Base-by-base conservation (phyloP, 2,888 invertebrate genomes). In the Mesoligia furuncula region DNA sequence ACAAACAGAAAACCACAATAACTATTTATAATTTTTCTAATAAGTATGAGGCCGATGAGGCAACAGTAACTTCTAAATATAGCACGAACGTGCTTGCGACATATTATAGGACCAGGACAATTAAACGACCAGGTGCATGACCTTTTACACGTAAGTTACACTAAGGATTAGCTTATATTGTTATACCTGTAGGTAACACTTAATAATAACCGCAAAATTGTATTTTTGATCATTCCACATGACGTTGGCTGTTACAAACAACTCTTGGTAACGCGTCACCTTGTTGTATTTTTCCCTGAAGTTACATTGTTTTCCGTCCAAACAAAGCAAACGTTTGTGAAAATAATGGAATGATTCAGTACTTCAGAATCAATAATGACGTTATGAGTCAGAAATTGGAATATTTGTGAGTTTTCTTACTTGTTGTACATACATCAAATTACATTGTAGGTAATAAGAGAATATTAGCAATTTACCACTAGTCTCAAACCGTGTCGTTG, bases 341-440 rank as follows among this genome's bases (percentile, higher is more conserved):
- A 80, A 74, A 74, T 80, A 84, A 70, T 13, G 54, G 61, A n/a
- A 70, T 84, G 80, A 80, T 74, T 82, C 66, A 82, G 57, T 62
- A 66, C 74, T 62, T 57, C 66, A 57, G 42, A 57, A 69, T 73
- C 68, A 73, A 79, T 70, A 51, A 54, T 81, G 11, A 54, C 24
- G 11, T 54, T n/a, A 54, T 54, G 67, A 39, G 59, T 81, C 81
- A 80, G 39, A 61, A 48, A 9, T 67, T 57, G 31, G 13, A 57
- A 73, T 57, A 70, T 62, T 42, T 42, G 27, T 57, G 59, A 69
- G 51, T 36, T 77, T 76, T 70, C 70, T 66, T 31, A 54, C 45
- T 48, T 57, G 61, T 31, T 57, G 15, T n/a, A 11, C 24, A 4
- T 27, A 71, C 70, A 71, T 72, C 36, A 72, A n/a, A n/a, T 57